Base-by-base conservation (phyloP, 1,140 invertebrate genomes). In the Acromyrmex echinatior region DNA sequence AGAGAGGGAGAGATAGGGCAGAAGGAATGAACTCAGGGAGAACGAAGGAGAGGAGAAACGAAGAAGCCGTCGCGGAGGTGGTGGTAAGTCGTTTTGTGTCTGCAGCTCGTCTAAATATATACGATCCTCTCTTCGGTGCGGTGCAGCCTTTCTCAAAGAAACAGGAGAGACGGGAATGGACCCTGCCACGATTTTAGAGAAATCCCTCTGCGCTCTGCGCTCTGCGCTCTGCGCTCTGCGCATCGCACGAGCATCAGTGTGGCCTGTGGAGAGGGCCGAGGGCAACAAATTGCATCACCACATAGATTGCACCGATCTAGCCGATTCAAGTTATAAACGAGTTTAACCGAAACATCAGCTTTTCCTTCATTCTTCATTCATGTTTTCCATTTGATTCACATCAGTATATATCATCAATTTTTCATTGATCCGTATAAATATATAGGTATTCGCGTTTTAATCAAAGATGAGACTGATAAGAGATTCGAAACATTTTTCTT, bases 21-120 rank as follows among this genome's bases (percentile, higher is more conserved):
- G 68, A 76, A 18, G 39, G 31, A 28, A 16, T 25, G 62, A 82
- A 66, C 68, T 35, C 68, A 56, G 87, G 60, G 65, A 66, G 76
- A 79, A 81, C 28, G 45, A 35, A 63, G 68, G 35, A 84, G 73
- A 86, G 70, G 82, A 80, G 84, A 86, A 62, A 85, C 77, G 85
- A 87, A 62, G 70, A 86, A 86, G 88, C 80, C 49, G 79, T 84
- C 70, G 91, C 87, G 79, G 89, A 88, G 92, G 91, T 90, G 92
- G 92, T 92, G 91, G 93, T 90, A 88, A 91, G 92, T 94, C 92
- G 93, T 94, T 94, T 94, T 94, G 93, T 94, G 93, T 94, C 93
- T 94, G 92, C 92, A 90, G 87, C 90, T 78, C 82, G 93, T 91
- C 93, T 94, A 93, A 93, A 93, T 93, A 93, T 93, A 94, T 88